Conservation (phyloP, 35 echinoderm and acorn worm species). For the Holothuria glaberrima region DNA sequence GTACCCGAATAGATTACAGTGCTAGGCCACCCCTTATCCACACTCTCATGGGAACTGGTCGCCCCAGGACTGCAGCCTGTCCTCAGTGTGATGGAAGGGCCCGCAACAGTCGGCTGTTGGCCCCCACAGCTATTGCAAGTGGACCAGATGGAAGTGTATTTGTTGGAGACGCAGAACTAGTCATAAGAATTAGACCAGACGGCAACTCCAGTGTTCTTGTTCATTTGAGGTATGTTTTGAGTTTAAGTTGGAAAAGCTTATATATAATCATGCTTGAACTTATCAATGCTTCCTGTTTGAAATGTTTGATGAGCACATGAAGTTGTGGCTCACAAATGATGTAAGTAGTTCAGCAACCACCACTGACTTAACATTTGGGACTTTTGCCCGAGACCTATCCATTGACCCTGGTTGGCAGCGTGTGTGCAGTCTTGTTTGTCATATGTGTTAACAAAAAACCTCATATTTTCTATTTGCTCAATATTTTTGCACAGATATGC, state of each 20-base stretch:
- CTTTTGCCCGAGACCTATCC: too few species aligned
- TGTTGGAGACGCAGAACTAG: slow-evolving; percentile 89
- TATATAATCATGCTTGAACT: neutral
- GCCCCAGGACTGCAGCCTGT: slow-evolving; percentile 66
- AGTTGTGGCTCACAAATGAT: too few species aligned
- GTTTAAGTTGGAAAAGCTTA: neutral
- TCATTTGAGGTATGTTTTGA: slow-evolving; percentile 72
- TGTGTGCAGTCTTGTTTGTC: too few species aligned
- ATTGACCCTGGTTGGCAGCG: too few species aligned
- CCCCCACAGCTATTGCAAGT: slow-evolving; percentile 82
- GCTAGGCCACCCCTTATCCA: slow-evolving; percentile 66
- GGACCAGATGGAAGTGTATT: slow-evolving; percentile 78
- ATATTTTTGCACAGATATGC: too few species aligned
- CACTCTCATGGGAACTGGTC: slow-evolving; percentile 91
- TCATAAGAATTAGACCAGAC: slow-evolving; percentile 77
- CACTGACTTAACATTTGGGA: too few species aligned
- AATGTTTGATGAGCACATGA: too few species aligned
- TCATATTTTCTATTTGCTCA: too few species aligned
- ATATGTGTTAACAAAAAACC: too few species aligned
- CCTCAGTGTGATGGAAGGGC: slow-evolving; percentile 82
- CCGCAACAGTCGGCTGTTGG: slow-evolving; percentile 75
- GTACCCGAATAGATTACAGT: slow-evolving; percentile 65
- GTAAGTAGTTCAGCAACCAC: too few species aligned
- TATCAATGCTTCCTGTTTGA: too few species aligned
- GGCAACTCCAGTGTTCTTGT: slow-evolving; percentile 83